These are phyloP conservation scores for Drosophila pandora DNA, from an alignment of 1,140 invertebrate species.

Conservation along the genomic window DNA sequence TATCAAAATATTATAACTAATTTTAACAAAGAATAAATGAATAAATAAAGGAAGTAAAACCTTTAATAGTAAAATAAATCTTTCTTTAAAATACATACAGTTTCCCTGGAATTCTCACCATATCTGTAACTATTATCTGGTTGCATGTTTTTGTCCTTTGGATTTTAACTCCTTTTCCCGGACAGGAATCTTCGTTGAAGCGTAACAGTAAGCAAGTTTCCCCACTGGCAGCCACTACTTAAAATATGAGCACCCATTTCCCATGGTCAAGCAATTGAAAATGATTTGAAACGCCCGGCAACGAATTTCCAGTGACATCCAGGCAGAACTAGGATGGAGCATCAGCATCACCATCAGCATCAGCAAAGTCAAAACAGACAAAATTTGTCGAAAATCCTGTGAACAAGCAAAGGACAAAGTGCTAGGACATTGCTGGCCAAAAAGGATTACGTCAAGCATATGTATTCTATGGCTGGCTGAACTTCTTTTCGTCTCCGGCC, in stretches of 20 bases:
- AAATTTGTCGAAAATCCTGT: conserved; percentile 80
- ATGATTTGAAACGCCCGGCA: conserved; percentile 59
- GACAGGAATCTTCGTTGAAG: conserved; percentile 59
- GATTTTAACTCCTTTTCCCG: background rate
- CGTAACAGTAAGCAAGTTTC: conserved; percentile 74
- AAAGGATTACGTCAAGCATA: conserved; percentile 82
- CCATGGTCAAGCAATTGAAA: conserved; percentile 78
- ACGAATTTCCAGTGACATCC: conserved; percentile 27
- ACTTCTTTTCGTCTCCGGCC: conserved; percentile 37
- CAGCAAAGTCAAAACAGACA: conserved; percentile 72
- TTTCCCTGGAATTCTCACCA: background rate
- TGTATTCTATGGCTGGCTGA: conserved; percentile 70
- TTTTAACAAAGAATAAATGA: background rate
- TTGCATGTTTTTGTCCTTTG: conserved; percentile 10
- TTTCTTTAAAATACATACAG: background rate
- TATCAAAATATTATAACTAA: background rate
- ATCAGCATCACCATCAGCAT: conserved; percentile 13
- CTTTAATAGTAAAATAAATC: background rate
- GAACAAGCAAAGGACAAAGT: conserved; percentile 78
- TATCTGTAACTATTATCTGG: conserved; percentile 9
- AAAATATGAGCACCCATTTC: conserved; percentile 79
- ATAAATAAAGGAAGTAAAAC: background rate
- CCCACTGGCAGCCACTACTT: conserved; percentile 64
- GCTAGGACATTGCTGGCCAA: conserved; percentile 66
- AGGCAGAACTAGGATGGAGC: conserved; percentile 3